Base-by-base conservation (phyloP, 1,140 invertebrate genomes). In the Protaetia brevitarsis region DNA sequence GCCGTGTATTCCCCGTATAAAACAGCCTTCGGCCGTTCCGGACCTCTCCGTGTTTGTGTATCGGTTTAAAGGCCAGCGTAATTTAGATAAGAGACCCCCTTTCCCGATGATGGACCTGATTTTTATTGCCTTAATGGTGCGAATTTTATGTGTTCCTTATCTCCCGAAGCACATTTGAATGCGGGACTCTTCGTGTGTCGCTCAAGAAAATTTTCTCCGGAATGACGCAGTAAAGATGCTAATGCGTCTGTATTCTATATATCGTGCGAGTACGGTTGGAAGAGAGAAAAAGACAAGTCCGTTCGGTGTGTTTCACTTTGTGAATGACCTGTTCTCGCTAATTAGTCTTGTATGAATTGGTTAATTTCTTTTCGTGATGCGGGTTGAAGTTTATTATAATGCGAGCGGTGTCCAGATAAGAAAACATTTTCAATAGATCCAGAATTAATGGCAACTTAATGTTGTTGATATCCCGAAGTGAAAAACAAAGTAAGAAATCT, bases 61-160 rank as follows among this genome's bases (percentile, higher is more conserved):
- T 19, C 13, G 41, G 19, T 19, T 51, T 51, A 51, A 51, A 51
- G 41, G 41, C 41, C 41, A 51, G 41, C 41, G 19, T 51, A 19
- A 51, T 51, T 51, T 51, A 51, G 41, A 51, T 51, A 51, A 51
- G 19, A 23, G 16, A 51, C 41, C 41, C 41, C 41, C n/a, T 51
- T 51, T 37, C 26, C 26, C 26, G 41, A 51, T 51, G 41, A 51
- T 51, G 41, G 41, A 51, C 41, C 41, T 51, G 41, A 51, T 51
- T 51, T 51, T 51, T 51, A 51, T 51, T 51, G 41, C 41, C 41
- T 51, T 51, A 51, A 51, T 51, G 41, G 41, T 19, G 41, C 41
- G 41, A 51, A 51, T 51, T 51, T 51, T 51, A 51, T 51, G 41
- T 51, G 26, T 51, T 51, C 41, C 26, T 51, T 51, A 51, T 51